A percentile compares a stretch with the other conserved stretches of the same genome.
These are phyloP conservation scores for Dendrolimus kikuchii DNA, from an alignment of 1,140 invertebrate species.

Conservation along the genomic window DNA sequence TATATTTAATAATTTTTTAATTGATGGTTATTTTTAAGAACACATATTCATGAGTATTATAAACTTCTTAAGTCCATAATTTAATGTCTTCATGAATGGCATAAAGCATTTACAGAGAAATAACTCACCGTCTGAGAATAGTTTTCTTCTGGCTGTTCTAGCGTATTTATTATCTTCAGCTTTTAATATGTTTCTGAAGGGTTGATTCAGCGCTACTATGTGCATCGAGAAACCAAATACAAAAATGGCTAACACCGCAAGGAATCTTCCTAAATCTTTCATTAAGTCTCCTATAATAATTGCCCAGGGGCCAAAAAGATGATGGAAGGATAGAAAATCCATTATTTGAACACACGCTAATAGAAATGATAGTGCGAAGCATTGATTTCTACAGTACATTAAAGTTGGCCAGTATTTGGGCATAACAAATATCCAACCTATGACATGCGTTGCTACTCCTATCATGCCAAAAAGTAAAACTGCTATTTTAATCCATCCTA, in stretches of 20 bases:
- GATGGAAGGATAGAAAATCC: constrained; percentile 98
- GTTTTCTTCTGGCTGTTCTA: constrained; percentile 66
- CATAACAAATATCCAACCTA: constrained; percentile 81
- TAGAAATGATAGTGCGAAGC: constrained; percentile 94
- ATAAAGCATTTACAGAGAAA: background rate
- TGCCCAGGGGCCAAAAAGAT: constrained; percentile 98
- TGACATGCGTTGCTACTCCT: constrained; percentile 91
- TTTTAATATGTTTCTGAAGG: constrained; percentile 81
- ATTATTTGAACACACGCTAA: constrained; percentile 97
- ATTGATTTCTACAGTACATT: constrained; percentile 95
- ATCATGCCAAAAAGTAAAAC: constrained; percentile 94
- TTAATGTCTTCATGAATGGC: background rate
- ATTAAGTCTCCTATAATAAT: constrained; percentile 92
- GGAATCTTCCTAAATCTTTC: constrained; percentile 94
- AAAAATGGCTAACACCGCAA: constrained; percentile 97
- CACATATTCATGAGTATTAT: too few relatives aligned
- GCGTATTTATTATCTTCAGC: constrained; percentile 67
- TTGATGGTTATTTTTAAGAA: too few relatives aligned
- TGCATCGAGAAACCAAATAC: constrained; percentile 99
- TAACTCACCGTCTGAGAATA: constrained; percentile 84
- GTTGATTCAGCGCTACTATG: constrained; percentile 96
- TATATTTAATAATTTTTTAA: background rate
- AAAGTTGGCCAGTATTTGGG: constrained; percentile 84
- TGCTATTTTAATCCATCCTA: constrained; percentile 94
- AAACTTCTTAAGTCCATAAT: too few relatives aligned